Evolutionary conservation across 2,888 invertebrate species (phyloP).

Genomic region (Cephus rjabovi): DNA sequence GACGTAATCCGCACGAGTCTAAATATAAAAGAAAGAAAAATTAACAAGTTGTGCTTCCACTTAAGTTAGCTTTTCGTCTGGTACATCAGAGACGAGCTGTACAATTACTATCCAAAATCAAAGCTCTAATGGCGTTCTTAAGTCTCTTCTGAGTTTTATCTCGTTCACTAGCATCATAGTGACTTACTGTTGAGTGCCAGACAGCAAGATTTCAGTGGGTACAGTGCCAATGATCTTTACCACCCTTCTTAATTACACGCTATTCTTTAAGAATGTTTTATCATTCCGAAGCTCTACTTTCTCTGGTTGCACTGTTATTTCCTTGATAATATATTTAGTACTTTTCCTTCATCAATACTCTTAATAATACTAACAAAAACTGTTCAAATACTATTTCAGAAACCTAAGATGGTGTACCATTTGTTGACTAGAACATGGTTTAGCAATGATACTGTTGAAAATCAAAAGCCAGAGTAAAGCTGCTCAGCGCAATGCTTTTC

Average conservation of each 20-base stretch:
- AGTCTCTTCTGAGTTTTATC: neutral
- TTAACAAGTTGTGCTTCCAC: slow-evolving; percentile 9
- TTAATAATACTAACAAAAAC: neutral
- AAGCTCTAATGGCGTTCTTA: neutral
- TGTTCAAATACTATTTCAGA: neutral
- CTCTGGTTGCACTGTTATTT: neutral
- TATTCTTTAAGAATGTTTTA: neutral
- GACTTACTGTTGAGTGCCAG: neutral
- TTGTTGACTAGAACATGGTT: neutral
- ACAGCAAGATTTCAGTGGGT: neutral
- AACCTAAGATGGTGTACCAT: neutral
- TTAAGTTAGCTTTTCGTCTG: neutral
- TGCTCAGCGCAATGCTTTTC: neutral
- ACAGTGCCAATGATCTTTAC: neutral
- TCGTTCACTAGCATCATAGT: neutral
- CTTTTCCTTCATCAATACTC: neutral
- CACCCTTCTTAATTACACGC: neutral
- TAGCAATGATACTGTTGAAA: neutral
- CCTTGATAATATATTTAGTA: neutral
- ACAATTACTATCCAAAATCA: neutral
- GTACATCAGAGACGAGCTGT: neutral
- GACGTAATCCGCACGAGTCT: slow-evolving; percentile 8
- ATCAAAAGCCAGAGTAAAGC: neutral
- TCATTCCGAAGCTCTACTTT: neutral
- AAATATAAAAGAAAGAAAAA: neutral